Evolutionary conservation across 2,888 invertebrate species (phyloP), one percentile per base, ranked within the genome.

Genomic region (Drosophila austrosaltans): DNA sequence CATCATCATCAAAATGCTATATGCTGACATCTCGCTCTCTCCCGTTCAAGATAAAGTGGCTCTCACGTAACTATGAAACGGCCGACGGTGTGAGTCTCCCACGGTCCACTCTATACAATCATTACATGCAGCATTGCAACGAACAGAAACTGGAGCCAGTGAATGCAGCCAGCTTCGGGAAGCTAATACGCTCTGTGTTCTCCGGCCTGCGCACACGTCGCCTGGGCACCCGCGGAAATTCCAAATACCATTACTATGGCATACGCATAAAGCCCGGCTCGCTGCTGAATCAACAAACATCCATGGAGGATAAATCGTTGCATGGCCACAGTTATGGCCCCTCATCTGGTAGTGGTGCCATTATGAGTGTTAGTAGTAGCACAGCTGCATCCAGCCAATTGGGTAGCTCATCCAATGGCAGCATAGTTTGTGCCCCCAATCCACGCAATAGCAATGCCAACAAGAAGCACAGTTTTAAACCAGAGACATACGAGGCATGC

Each of bases 181-280:
- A 99, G 93, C 94, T 99, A 53, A 99, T 99, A 90, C 95, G 99
- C 71, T 98, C 99, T 2, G 99, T 99, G 73, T 99, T 99, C 94
- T 94, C 98, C 82, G 99, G 99, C 20, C 94, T 99, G 87, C 94
- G 98, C 76, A 99, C 99, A 16, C 93, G 98, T 81, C 95, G 99
- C 64, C 94, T 99, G 56, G 99, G 99, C 76, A 99, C 99, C 2
- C 95, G 97, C 87, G 99, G 99, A 40, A 99, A 99, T 93, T 99
- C 98, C 32, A 99, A 99, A 92, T 99, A 99, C 92, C 99, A 99
- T 93, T 99, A 99, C 93, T 99, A 99, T 93, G 99, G 99, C n/a
- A 99, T 99, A 80, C 95, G 99, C 40, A 97, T 99, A 66, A 99
- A 99, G 93, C 97, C 97, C 0, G 96, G 95, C 67, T 97, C 97